Conservation (phyloP, 2,113 vertebrate genomes). For the Probosciger aterrimus region DNA sequence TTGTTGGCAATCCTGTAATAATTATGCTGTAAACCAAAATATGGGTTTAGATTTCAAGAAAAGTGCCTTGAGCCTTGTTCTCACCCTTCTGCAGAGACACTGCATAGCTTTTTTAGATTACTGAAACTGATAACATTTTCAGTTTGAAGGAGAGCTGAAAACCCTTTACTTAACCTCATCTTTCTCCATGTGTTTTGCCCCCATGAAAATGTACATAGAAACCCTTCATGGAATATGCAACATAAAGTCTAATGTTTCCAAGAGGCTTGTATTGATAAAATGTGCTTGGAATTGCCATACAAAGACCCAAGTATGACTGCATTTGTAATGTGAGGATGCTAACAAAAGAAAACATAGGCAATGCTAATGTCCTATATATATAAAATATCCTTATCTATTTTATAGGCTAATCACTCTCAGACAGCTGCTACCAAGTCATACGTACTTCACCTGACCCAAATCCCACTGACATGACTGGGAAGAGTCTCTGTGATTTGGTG, state of each 20-base stretch:
- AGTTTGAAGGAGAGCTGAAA: background rate
- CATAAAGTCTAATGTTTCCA: background rate
- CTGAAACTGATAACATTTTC: background rate
- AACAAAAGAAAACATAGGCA: background rate
- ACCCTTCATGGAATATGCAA: background rate
- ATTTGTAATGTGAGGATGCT: background rate
- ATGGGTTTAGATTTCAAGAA: background rate
- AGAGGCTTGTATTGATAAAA: background rate
- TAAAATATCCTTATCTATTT: background rate
- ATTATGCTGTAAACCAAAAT: slow-evolving; percentile 23
- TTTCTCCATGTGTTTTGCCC: background rate
- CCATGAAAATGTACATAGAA: background rate
- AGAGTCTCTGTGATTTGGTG: background rate
- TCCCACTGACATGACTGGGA: background rate
- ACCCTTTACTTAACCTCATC: background rate
- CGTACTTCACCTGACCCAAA: background rate
- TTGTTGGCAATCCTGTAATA: background rate
- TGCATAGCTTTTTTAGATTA: background rate
- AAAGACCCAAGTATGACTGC: background rate
- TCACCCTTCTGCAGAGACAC: background rate
- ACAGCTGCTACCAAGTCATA: background rate
- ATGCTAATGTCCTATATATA: background rate
- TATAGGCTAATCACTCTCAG: background rate
- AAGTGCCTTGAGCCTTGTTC: background rate
- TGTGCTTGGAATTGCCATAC: background rate